Conservation (phyloP, 2,888 invertebrate genomes). For the Drosophila neotestacea region DNA sequence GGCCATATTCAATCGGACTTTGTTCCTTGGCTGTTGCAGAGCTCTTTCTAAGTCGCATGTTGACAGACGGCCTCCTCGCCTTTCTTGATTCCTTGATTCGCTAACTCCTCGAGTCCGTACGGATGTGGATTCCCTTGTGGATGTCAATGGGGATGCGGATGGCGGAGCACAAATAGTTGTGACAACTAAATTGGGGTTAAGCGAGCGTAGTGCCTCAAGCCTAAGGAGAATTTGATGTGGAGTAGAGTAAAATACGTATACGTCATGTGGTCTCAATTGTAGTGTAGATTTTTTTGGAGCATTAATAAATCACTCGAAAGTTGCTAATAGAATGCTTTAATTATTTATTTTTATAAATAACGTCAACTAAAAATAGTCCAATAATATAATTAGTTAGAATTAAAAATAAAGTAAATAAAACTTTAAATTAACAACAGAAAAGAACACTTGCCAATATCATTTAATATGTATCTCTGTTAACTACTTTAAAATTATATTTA, state of each 20-base stretch:
- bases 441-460: no score
- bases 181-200: conserved; percentile 66
- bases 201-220: conserved; percentile 20
- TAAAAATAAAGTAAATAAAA: no score
- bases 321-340: no score
- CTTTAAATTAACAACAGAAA: no score
- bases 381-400: no score
- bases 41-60: conserved; percentile 18
- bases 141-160: not conserved
- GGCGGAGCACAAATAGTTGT: conserved; percentile 47
- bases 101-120: not conserved
- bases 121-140: not conserved
- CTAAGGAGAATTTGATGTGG: conserved; percentile 11
- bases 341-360: no score
- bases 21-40: conserved; percentile 35
- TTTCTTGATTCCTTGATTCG: not conserved
- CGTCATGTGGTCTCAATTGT: conserved; percentile 1
- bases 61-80: conserved; percentile 29
- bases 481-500: no score
- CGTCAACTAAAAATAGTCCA: no score
- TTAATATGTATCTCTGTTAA: no score
- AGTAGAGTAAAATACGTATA: conserved; percentile 28
- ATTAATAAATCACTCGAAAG: no score
- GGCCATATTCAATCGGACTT: conserved; percentile 21
- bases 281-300: conserved; percentile 1